Evolutionary conservation across 1,140 invertebrate genomes (phyloP).

Genomic region (Penaeus indicus): DNA sequence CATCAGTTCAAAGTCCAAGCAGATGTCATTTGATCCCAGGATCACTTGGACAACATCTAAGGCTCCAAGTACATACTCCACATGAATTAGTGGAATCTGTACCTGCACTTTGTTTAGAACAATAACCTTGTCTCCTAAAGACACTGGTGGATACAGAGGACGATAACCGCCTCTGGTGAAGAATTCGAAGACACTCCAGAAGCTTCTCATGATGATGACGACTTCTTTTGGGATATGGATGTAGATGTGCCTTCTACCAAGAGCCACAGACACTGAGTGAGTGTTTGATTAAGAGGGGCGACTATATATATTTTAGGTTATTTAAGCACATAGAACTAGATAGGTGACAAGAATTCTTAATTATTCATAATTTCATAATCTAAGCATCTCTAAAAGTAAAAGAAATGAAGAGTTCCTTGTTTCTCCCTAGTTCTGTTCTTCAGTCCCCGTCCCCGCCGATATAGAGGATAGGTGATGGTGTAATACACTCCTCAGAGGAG

Average conservation of each 20-base stretch:
- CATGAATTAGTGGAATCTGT: no score
- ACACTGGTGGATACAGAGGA: constrained; percentile 74
- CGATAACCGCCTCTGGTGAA: constrained; percentile 74
- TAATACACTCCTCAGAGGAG: constrained; percentile 86
- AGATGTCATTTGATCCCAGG: not conserved
- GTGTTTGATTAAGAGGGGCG: not conserved
- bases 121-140: constrained; percentile 69
- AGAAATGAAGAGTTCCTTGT: constrained; percentile 30
- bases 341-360: no score
- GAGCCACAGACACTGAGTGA: constrained; percentile 84
- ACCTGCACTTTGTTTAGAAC: constrained; percentile 40
- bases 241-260: constrained; percentile 73
- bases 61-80: no score
- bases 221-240: constrained; percentile 79
- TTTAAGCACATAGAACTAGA: no score
- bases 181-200: constrained; percentile 88
- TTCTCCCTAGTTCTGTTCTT: not conserved
- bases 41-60: no score
- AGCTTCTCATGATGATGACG: constrained; percentile 87
- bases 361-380: no score
- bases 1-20: not conserved
- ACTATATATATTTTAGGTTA: no score
- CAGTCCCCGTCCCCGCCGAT: constrained; percentile 90
- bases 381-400: constrained; percentile 66
- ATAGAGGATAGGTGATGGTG: constrained; percentile 87